Conservation (phyloP, 2,113 vertebrate genomes). For the Myiozetetes cayanensis region DNA sequence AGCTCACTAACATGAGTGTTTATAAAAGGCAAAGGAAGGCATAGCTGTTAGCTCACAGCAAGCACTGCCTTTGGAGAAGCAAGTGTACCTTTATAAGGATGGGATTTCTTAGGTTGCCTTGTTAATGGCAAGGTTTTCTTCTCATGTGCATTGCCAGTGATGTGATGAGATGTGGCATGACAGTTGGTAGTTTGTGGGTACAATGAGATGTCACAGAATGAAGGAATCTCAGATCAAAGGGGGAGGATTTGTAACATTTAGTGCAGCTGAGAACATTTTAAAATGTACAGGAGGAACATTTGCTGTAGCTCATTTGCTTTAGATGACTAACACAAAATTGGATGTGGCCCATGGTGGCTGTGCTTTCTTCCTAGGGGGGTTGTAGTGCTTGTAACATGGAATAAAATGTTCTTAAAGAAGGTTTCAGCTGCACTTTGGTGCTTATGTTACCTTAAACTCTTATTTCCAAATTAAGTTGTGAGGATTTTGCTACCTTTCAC, state of each 20-base stretch:
- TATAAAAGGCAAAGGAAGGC: background rate
- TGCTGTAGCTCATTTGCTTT: background rate
- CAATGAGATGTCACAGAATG: background rate
- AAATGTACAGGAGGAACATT: constrained; percentile 3
- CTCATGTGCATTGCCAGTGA: background rate
- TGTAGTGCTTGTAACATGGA: background rate
- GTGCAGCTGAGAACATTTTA: background rate
- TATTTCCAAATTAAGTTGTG: background rate
- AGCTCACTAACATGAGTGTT: background rate
- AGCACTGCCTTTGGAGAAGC: background rate
- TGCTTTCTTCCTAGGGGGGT: background rate
- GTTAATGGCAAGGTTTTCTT: background rate
- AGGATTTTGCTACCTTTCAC: background rate
- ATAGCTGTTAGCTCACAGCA: background rate
- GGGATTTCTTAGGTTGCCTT: background rate
- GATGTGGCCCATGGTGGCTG: background rate
- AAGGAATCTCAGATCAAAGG: background rate
- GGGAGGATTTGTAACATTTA: background rate
- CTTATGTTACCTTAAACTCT: background rate
- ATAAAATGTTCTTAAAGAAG: background rate
- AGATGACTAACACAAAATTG: background rate
- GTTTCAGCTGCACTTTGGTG: background rate
- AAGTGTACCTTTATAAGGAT: background rate
- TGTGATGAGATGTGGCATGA: background rate
- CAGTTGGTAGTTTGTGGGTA: background rate